Evolutionary conservation across 2,113 vertebrate species (phyloP).

Genomic region (Apistogramma diplotaenia): DNA sequence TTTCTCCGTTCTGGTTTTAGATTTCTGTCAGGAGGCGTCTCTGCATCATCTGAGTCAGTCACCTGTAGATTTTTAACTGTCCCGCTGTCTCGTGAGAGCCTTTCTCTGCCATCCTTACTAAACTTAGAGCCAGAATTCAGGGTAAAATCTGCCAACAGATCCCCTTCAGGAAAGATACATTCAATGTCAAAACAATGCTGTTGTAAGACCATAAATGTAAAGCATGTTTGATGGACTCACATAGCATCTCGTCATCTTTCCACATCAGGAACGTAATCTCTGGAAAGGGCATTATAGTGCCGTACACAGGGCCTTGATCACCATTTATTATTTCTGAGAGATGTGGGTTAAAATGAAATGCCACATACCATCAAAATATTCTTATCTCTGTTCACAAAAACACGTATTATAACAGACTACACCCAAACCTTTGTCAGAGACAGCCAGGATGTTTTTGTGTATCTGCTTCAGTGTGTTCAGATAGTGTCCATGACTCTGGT

Average conservation of each 20-base stretch:
- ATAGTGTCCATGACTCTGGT: background rate
- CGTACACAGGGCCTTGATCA: background rate
- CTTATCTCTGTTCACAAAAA: background rate
- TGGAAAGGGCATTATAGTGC: background rate
- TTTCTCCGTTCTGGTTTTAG: background rate
- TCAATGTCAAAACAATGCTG: background rate
- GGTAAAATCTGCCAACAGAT: background rate
- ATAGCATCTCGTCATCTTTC: background rate
- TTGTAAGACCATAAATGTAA: background rate
- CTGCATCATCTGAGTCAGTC: background rate
- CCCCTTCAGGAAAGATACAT: background rate
- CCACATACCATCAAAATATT: no score
- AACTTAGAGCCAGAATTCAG: background rate
- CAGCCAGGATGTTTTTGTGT: background rate
- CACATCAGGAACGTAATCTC: background rate
- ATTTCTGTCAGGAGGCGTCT: rapidly evolving
- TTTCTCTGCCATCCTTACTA: background rate
- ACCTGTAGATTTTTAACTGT: background rate
- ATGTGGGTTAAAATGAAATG: background rate
- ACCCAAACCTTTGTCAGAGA: background rate
- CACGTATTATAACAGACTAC: background rate
- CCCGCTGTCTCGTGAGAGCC: background rate
- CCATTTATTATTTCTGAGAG: background rate
- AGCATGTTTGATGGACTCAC: background rate
- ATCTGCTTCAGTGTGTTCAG: background rate